Base-by-base conservation (phyloP, 2,888 invertebrate species). In the Masnerella sp. region DNA sequence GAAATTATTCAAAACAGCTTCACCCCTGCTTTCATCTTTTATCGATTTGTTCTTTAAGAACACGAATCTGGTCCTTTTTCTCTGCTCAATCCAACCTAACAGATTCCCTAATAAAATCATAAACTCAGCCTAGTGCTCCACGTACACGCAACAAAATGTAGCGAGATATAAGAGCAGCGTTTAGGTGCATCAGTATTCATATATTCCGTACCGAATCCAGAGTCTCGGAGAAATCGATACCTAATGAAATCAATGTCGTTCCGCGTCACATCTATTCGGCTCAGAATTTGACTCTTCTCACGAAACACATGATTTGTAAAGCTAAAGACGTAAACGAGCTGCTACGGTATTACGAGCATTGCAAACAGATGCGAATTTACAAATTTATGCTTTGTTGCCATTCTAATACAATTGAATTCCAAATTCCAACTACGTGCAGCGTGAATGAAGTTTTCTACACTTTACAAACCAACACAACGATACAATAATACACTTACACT, bases 211-310 rank as follows among this genome's bases (percentile, higher is more conserved):
- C 76, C 32, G 79, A 79, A 81, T 80, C 79, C 49, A 47, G 78
- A 78, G 81, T 77, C 74, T 64, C 68, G 64, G 77, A 76, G 81
- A 83, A 83, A 84, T 84, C 84, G 83, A 83, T 84, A 84, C 81
- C 70, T 82, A 83, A 84, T 82, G 81, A 84, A 85, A 85, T 85
- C 85, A 84, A 82, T 83, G 84, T 83, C 79, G 79, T 78, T 80
- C 76, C 77, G 72, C 77, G 77, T 78, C 79, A 72, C 75, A 68
- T 68, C 54, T 64, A 36, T 62, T 47, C 45, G 49, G 30, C 32
- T 49, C 56, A 43, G 49, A 56, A 71, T 75, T 68, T 45, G 45
- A 71, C 58, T 75, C 64, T 52, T 74, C 69, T 64, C 69, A 59
- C 43, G 64, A 34, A 64, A 64, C 58, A 69, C 74, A 52, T 47